These are phyloP conservation scores for Bradypodion pumilum DNA, from an alignment of 2,797 vertebrate species.

Conservation along the genomic window DNA sequence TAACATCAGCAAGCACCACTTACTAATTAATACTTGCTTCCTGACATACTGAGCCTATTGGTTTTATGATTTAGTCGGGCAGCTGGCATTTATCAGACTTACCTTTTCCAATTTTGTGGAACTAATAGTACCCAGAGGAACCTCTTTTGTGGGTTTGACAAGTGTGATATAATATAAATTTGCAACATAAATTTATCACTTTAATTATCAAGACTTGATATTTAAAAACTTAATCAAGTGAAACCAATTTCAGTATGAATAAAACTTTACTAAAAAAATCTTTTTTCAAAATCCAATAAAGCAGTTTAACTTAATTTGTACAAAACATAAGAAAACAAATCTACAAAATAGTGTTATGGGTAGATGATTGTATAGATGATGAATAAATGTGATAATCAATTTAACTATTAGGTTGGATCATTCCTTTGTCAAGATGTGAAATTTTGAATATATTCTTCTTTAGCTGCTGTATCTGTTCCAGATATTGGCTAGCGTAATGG, in stretches of 20 bases:
- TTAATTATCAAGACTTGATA: constrained; percentile 41
- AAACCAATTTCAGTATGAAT: constrained; percentile 6
- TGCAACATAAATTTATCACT: constrained; percentile 29
- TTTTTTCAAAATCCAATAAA: neutral
- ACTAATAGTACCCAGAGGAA: constrained; percentile 61
- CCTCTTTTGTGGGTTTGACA: constrained; percentile 48
- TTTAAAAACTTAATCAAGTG: constrained; percentile 43
- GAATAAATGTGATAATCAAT: neutral
- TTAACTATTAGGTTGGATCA: neutral
- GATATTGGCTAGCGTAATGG: too few species aligned
- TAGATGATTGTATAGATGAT: neutral
- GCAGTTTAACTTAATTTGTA: neutral
- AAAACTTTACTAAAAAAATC: constrained; percentile 23
- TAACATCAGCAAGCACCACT: constrained; percentile 1
- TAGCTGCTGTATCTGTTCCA: too few species aligned
- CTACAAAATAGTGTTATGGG: neutral
- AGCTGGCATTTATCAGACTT: constrained; percentile 31
- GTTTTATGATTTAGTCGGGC: constrained; percentile 27
- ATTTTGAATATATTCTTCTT: too few species aligned
- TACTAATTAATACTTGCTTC: constrained; percentile 32
- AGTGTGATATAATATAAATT: constrained; percentile 45
- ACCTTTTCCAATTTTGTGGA: constrained; percentile 59
- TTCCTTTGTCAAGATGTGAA: too few species aligned
- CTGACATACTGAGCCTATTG: constrained; percentile 16
- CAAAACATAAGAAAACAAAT: neutral